These are phyloP conservation scores for Arctia plantaginis DNA, from an alignment of 2,888 invertebrate species.

Conservation along the genomic window DNA sequence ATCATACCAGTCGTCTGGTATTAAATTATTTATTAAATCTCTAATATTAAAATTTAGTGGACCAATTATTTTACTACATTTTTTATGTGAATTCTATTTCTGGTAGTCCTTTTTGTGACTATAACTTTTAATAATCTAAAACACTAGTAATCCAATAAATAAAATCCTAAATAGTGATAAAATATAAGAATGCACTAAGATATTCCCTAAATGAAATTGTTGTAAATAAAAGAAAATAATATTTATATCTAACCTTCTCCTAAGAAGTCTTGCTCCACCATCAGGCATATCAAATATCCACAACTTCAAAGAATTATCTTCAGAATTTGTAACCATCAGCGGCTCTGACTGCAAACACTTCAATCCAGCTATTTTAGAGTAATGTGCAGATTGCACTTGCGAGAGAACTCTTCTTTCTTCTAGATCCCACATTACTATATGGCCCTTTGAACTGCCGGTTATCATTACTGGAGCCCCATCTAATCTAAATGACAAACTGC, in stretches of 20 bases:
- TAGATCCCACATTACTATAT: conserved; percentile 97
- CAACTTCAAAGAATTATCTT: conserved; percentile 97
- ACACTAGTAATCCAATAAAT: too few relatives aligned
- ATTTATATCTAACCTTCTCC: conserved; percentile 85
- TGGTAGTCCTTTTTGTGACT: too few relatives aligned
- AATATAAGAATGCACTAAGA: too few relatives aligned
- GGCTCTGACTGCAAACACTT: conserved; percentile 96
- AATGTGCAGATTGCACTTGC: conserved; percentile 93
- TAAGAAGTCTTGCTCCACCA: conserved; percentile 93
- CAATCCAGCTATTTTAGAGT: conserved; percentile 91
- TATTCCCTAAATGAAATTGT: too few relatives aligned
- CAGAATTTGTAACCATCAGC: conserved; percentile 94
- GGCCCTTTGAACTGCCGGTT: conserved; percentile 93
- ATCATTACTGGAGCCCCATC: conserved; percentile 95
- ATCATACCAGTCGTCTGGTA: too few relatives aligned
- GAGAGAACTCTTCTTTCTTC: conserved; percentile 92
- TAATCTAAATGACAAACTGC: conserved; percentile 93
- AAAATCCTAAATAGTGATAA: too few relatives aligned
- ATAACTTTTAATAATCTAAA: too few relatives aligned
- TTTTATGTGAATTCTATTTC: too few relatives aligned
- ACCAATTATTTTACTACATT: too few relatives aligned
- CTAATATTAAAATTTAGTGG: too few relatives aligned
- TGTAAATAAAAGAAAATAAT: background rate
- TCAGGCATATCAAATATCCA: conserved; percentile 97
- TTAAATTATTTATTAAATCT: too few relatives aligned